phyloP scores from a whole-genome alignment of 2,888 invertebrate species.

The Taphrorychus bicolor region DNA sequence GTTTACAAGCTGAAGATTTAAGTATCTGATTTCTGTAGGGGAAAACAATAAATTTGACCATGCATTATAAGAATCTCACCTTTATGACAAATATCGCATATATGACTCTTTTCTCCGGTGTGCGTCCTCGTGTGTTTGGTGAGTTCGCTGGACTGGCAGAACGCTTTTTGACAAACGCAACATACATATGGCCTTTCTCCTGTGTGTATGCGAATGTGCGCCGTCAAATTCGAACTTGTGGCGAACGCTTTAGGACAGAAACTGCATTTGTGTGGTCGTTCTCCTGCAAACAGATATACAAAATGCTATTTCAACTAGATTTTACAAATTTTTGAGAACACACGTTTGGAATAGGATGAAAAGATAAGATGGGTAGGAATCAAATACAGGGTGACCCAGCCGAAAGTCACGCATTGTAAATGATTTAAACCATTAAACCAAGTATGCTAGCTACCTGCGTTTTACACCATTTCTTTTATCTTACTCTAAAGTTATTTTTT shows the following conservation, averaged over 20 bases:
- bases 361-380: too few relatives aligned
- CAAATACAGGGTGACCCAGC: too few relatives aligned
- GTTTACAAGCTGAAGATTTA: too few relatives aligned
- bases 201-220: conserved; percentile 60
- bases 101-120: conserved; percentile 61
- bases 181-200: conserved; percentile 61
- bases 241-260: conserved; percentile 60
- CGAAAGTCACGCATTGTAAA: too few relatives aligned
- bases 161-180: conserved; percentile 60
- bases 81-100: conserved; percentile 61
- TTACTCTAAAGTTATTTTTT: too few relatives aligned
- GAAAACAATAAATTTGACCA: neutral
- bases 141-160: conserved; percentile 60
- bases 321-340: too few relatives aligned
- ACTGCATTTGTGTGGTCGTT: conserved; percentile 60
- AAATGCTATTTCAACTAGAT: too few relatives aligned
- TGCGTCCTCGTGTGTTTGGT: conserved; percentile 61
- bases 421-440: too few relatives aligned
- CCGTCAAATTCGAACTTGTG: conserved; percentile 61
- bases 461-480: too few relatives aligned
- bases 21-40: too few relatives aligned
- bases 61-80: conserved; percentile 47
- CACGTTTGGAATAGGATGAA: too few relatives aligned
- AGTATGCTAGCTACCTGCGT: too few relatives aligned
- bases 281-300: conserved; percentile 48